Evolutionary conservation across 2,797 vertebrate species (phyloP).

Genomic region (Aotus griseimembra): DNA sequence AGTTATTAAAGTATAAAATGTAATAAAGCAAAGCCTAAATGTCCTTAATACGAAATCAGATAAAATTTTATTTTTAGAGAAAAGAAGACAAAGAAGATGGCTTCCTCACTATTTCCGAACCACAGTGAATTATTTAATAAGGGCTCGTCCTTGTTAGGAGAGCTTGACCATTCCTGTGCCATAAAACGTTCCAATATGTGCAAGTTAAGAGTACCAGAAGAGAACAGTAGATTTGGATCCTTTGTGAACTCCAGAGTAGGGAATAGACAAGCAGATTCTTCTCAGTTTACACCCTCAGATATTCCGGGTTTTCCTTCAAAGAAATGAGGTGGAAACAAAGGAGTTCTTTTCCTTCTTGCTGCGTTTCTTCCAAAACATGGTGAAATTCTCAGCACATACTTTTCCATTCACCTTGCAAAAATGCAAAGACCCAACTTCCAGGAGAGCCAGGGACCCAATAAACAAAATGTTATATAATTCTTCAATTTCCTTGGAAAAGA

Average conservation of each 20-base stretch:
- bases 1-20: not conserved
- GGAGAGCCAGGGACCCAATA: not conserved
- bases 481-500: not conserved
- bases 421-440: not conserved
- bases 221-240: not conserved
- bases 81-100: not conserved
- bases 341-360: not conserved
- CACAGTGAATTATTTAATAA: not conserved
- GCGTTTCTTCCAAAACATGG: not conserved
- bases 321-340: not conserved
- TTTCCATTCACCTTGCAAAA: not conserved
- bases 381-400: not conserved
- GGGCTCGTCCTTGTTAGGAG: not conserved
- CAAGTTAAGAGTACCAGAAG: not conserved
- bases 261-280: not conserved
- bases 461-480: not conserved
- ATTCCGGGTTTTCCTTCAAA: not conserved
- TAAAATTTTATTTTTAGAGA: conserved; percentile 45
- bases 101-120: not conserved
- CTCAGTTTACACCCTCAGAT: not conserved
- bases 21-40: not conserved
- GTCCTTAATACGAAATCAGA: conserved; percentile 10
- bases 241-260: not conserved
- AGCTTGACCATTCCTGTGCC: not conserved
- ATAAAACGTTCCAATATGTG: not conserved